phyloP scores from a whole-genome alignment of 2,797 vertebrate species.

The Syngnathus rostellatus region DNA sequence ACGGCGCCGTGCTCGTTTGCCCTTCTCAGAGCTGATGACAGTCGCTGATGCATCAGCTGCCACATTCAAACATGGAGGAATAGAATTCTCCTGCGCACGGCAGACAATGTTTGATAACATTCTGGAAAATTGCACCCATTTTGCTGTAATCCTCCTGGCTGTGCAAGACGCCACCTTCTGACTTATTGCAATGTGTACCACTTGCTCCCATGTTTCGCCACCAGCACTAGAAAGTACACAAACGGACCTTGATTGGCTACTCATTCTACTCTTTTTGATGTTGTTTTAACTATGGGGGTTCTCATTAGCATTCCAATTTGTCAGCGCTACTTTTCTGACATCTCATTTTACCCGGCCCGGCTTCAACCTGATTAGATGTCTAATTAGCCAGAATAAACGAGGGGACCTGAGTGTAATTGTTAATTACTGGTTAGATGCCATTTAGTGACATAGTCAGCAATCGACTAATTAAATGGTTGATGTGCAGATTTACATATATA shows the following conservation, averaged over 20 bases:
- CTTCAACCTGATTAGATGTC: conserved; percentile 5
- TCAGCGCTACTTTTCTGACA: neutral
- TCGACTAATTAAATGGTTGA: conserved; percentile 1
- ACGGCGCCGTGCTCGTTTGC: conserved; percentile 14
- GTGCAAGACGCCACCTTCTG: neutral
- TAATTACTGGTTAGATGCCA: conserved; percentile 1
- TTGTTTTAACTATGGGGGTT: neutral
- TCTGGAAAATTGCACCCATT: neutral
- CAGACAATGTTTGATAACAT: neutral
- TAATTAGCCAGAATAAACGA: neutral
- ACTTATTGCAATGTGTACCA: neutral
- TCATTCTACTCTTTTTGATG: neutral
- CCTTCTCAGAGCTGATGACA: conserved; percentile 26
- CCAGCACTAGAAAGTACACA: neutral
- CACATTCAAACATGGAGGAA: neutral
- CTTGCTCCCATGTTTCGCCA: neutral
- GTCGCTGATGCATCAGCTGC: conserved; percentile 26
- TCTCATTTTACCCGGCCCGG: neutral
- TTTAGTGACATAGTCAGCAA: neutral
- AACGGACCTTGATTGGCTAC: neutral
- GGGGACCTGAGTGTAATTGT: neutral
- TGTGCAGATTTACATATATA: neutral
- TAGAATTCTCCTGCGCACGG: conserved; percentile 31
- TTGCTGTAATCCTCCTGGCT: neutral
- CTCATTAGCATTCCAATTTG: conserved; percentile 4